Percentiles rank a stretch among this genome's conserved stretches.
These are phyloP conservation scores for Mastacembelus armatus DNA, from an alignment of 2,797 vertebrate genomes.

Conservation along the genomic window DNA sequence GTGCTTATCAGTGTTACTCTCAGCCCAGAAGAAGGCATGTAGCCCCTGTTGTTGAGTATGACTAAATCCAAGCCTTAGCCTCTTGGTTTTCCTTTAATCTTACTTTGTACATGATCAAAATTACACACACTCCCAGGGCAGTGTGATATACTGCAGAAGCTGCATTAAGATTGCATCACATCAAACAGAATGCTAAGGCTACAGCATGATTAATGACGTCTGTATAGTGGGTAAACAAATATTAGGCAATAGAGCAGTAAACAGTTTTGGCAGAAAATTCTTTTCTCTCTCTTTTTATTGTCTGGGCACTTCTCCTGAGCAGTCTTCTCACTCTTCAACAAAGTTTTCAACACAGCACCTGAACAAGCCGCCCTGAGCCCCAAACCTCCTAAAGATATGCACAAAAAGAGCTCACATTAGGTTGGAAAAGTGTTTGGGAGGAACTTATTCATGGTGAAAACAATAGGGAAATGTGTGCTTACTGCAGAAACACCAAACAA, in stretches of 20 bases:
- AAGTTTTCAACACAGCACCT: slow-evolving; percentile 39
- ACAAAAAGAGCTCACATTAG: slow-evolving; percentile 35
- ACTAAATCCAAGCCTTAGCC: slow-evolving; percentile 61
- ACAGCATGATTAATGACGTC: slow-evolving; percentile 76
- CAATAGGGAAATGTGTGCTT: slow-evolving; percentile 15
- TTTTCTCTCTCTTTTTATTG: slow-evolving; percentile 39
- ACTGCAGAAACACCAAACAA: slow-evolving; percentile 33
- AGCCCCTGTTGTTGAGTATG: slow-evolving; percentile 50
- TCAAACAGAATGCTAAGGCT: slow-evolving; percentile 83
- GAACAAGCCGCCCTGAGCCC: slow-evolving; percentile 38
- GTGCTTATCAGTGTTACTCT: slow-evolving; percentile 47
- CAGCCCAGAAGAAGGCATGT: slow-evolving; percentile 27
- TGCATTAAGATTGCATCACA: slow-evolving; percentile 66
- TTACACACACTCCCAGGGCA: slow-evolving; percentile 57
- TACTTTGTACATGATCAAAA: slow-evolving; percentile 64
- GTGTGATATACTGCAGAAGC: slow-evolving; percentile 54
- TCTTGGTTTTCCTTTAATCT: slow-evolving; percentile 71
- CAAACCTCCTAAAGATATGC: slow-evolving; percentile 45
- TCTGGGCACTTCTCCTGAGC: slow-evolving; percentile 43
- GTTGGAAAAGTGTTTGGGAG: slow-evolving; percentile 31
- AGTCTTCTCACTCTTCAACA: slow-evolving; percentile 28
- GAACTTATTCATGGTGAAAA: slow-evolving; percentile 29
- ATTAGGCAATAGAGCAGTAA: slow-evolving; percentile 68
- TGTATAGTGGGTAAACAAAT: slow-evolving; percentile 66
- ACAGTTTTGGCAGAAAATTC: slow-evolving; percentile 43